Conservation (phyloP, 1,140 invertebrate species). For the Mercenaria mercenaria region DNA sequence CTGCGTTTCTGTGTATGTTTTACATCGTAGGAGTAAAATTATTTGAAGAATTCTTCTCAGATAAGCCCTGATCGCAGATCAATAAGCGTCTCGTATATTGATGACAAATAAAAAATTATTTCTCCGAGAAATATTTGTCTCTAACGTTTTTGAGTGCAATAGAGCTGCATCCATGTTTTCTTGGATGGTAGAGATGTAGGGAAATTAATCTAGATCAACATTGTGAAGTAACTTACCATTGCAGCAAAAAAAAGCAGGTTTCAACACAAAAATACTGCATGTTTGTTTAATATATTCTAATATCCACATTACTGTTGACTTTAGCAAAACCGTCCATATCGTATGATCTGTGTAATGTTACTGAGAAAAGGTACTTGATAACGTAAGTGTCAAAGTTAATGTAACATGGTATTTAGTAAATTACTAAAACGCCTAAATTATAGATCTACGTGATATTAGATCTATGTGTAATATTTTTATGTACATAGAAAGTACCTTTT, state of each 20-base stretch:
- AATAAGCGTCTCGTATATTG: not conserved
- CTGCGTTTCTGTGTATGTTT: not conserved
- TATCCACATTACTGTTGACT: too few species aligned
- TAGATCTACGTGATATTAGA: too few species aligned
- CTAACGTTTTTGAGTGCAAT: not conserved
- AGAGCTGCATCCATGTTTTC: not conserved
- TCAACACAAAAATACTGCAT: not conserved
- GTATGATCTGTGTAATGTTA: too few species aligned
- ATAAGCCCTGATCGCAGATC: not conserved
- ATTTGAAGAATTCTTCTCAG: not conserved
- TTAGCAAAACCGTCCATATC: too few species aligned
- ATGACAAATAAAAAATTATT: constrained; percentile 12
- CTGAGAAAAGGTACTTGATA: too few species aligned
- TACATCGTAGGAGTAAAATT: not conserved
- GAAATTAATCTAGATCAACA: not conserved
- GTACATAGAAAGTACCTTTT: too few species aligned
- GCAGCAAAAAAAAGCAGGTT: not conserved
- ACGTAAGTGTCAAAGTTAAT: too few species aligned
- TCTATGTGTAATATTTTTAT: too few species aligned
- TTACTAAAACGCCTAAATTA: too few species aligned
- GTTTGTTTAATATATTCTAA: too few species aligned
- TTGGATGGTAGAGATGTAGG: not conserved
- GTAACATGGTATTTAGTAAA: too few species aligned
- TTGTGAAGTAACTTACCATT: not conserved
- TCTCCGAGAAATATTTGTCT: not conserved